Conservation (phyloP, 2,888 invertebrate genomes). For the Habroteleia sp. region DNA sequence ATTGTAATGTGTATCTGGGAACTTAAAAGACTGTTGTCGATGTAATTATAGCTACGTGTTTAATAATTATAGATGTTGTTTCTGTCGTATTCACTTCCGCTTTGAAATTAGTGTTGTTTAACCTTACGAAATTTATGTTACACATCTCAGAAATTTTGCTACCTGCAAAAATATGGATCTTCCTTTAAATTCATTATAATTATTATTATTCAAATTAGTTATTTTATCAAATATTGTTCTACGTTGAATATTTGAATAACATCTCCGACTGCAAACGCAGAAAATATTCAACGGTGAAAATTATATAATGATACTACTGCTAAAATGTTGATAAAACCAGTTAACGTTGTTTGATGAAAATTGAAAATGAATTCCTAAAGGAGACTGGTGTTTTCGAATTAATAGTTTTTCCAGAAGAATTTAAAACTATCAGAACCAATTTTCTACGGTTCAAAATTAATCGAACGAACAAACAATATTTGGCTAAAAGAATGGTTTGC, state of each 20-base stretch:
- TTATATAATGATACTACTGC: constrained; percentile 6
- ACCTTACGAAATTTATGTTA: constrained; percentile 47
- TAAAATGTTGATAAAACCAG: too few species aligned
- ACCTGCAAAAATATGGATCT: constrained; percentile 34
- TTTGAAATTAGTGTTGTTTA: constrained; percentile 46
- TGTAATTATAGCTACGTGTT: constrained; percentile 33
- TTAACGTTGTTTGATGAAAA: too few species aligned
- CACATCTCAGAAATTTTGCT: constrained; percentile 32
- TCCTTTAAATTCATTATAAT: constrained; percentile 39
- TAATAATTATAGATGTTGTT: constrained; percentile 42
- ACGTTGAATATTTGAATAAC: constrained; percentile 17
- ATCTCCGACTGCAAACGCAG: constrained; percentile 9
- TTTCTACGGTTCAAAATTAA: too few species aligned
- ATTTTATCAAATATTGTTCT: constrained; percentile 32
- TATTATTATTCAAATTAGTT: constrained; percentile 33
- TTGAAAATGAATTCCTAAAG: too few species aligned
- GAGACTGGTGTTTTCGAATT: too few species aligned
- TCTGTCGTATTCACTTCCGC: constrained; percentile 51
- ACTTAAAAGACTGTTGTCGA: constrained; percentile 29
- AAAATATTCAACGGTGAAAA: neutral
- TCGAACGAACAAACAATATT: too few species aligned
- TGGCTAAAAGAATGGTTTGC: neutral
- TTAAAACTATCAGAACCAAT: too few species aligned
- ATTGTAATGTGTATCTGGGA: constrained; percentile 15
- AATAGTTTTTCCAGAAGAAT: too few species aligned